phyloP scores from a whole-genome alignment of 2,888 invertebrate species.

The Synergus laeviventris region DNA sequence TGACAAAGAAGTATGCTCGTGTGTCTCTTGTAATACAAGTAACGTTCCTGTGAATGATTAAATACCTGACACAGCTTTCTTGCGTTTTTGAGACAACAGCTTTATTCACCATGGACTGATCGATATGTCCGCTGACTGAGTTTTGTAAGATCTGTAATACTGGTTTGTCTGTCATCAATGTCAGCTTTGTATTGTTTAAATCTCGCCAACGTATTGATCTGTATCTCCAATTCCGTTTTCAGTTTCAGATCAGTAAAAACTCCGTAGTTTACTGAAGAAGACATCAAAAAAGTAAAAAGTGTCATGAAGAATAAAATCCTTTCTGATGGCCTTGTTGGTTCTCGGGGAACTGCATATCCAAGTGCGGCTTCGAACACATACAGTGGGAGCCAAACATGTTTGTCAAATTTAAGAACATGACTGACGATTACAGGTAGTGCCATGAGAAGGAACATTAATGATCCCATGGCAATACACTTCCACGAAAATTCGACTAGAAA shows the following conservation, averaged over 20 bases:
- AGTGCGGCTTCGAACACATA: background rate
- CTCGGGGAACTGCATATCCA: background rate
- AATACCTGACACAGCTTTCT: background rate
- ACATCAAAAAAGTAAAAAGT: background rate
- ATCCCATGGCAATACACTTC: too few relatives aligned
- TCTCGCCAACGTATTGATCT: too few relatives aligned
- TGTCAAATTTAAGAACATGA: background rate
- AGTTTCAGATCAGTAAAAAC: background rate
- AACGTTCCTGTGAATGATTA: background rate
- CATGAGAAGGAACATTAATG: too few relatives aligned
- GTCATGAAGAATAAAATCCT: background rate
- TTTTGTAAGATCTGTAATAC: too few relatives aligned
- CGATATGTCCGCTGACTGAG: background rate
- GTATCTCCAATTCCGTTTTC: background rate
- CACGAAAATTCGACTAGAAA: too few relatives aligned
- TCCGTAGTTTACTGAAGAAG: background rate
- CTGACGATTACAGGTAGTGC: background rate
- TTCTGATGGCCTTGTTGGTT: background rate
- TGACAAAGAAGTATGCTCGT: background rate
- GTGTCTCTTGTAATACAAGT: background rate
- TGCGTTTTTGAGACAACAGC: background rate
- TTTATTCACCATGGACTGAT: background rate
- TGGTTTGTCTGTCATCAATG: background rate
- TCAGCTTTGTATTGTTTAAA: background rate
- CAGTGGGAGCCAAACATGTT: background rate